Evolutionary conservation across 2,797 vertebrate species (phyloP).

Genomic region (Dicrostonyx torquatus): DNA sequence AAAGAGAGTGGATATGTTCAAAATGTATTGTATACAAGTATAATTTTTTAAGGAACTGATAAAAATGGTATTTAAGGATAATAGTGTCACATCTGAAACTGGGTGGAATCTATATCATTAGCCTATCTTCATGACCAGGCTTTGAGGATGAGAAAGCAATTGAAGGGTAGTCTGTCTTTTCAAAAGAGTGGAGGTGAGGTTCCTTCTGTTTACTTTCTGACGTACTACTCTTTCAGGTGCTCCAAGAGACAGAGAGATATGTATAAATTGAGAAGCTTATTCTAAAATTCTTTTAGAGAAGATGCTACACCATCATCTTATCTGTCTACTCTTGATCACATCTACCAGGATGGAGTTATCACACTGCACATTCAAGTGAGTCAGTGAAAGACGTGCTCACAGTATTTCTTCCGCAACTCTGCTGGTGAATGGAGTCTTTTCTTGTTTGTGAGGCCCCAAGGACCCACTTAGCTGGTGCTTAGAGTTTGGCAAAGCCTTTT

Average conservation of each 20-base stretch:
- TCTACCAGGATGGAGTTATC: background rate
- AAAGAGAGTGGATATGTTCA: background rate
- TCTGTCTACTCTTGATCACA: background rate
- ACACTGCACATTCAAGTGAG: background rate
- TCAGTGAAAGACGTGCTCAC: background rate
- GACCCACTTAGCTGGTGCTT: background rate
- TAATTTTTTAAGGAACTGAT: background rate
- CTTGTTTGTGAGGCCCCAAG: background rate
- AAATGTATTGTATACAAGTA: background rate
- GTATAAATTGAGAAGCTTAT: background rate
- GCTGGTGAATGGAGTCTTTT: background rate
- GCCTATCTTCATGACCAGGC: background rate
- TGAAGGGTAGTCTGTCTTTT: background rate
- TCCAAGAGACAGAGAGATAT: background rate
- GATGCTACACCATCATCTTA: background rate
- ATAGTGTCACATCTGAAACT: background rate
- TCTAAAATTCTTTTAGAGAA: background rate
- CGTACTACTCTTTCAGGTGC: background rate
- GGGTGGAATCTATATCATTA: background rate
- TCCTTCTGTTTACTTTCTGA: background rate
- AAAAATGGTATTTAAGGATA: background rate
- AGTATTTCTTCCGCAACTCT: background rate
- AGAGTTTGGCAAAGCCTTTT: background rate
- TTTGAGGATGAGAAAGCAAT: background rate
- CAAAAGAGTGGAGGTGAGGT: background rate